Base-by-base conservation (phyloP, 2,888 invertebrate genomes). In the Lasioglossum villosulum region DNA sequence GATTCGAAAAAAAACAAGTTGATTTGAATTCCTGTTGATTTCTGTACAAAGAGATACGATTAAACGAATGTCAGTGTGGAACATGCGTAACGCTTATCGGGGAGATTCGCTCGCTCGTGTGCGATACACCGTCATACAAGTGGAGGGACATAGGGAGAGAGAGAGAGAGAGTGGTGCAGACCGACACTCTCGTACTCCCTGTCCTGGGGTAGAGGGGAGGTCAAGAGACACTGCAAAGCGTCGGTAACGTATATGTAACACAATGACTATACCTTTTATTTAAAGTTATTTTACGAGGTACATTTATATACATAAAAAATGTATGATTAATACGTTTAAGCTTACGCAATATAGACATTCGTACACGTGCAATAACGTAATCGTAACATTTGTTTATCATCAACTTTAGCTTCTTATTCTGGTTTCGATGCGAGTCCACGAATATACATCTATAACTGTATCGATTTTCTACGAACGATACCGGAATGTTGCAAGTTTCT, bases 271-370 rank as follows among this genome's bases (percentile, higher is more conserved):
- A 94, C 82, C 92, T 95, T 95, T 95, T 95, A 95, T 95, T 95
- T 94, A 93, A 94, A 94, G 93, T 95, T 94, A 94, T 92, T 94
- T 94, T 94, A 94, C 91, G 91, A 94, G 93, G 93, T 95, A 95
- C 95, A 95, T 95, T 94, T 94, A 95, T 95, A 94, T 95, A 95
- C 95, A 95, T 94, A 95, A 94, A 95, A 95, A 95, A 95, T 93
- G 93, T 95, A 93, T 93, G 92, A 93, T 93, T 93, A 92, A 94
- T 93, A 94, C 92, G 93, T 94, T 86, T 93, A 93, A 94, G 92
- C 93, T 92, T 93, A 91, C 91, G 88, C 87, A 93, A 93, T 92
- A 93, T 91, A 93, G 84, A 91, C 86, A 91, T 90, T 92, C 93
- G 93, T 93, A 93, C 93, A 93, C 91, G 89, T 92, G 91, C 92